These are phyloP conservation scores for Stegostoma tigrinum DNA, from an alignment of 2,113 vertebrate genomes.

Conservation along the genomic window DNA sequence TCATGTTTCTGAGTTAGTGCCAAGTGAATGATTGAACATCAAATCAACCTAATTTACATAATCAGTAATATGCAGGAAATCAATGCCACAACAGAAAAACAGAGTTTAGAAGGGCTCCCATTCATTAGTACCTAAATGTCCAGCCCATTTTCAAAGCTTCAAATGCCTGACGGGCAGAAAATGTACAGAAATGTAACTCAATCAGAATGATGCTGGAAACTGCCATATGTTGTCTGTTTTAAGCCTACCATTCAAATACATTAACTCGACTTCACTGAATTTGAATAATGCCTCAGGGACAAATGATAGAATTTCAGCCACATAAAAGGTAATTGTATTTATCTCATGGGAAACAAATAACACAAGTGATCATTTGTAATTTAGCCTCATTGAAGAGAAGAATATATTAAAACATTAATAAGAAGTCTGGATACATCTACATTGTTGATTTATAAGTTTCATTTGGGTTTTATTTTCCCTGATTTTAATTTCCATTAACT, in stretches of 20 bases:
- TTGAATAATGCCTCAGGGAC: conserved; percentile 5
- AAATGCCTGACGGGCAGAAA: neutral
- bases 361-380: conserved; percentile 4
- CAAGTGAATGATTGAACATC: conserved; percentile 44
- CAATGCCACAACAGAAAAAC: neutral
- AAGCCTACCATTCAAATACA: neutral
- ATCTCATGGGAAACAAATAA: conserved; percentile 5
- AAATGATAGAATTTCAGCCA: conserved; percentile 10
- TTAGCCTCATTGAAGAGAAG: neutral
- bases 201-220: neutral
- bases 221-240: neutral
- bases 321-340: conserved; percentile 18
- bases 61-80: conserved; percentile 42
- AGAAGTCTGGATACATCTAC: neutral
- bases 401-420: neutral
- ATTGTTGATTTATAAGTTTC: neutral
- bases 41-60: conserved; percentile 43
- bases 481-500: neutral
- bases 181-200: neutral
- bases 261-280: conserved; percentile 12
- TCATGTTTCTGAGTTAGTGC: conserved; percentile 39
- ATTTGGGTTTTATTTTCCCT: neutral
- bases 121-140: neutral
- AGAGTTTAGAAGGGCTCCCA: neutral
- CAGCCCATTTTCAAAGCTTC: neutral